These are phyloP conservation scores for Amphipyra berbera DNA, from an alignment of 2,888 invertebrate genomes.

Conservation along the genomic window DNA sequence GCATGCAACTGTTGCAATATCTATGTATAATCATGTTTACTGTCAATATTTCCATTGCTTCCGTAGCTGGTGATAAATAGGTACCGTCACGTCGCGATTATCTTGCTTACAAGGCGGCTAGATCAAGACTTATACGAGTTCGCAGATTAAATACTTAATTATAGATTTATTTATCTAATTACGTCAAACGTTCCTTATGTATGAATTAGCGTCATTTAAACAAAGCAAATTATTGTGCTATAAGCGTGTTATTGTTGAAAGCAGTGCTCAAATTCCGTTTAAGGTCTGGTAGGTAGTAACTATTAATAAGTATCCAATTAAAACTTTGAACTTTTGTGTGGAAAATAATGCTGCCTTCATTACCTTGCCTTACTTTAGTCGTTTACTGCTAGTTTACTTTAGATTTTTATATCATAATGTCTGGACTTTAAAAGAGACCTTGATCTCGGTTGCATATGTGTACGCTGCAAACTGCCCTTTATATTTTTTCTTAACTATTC, in stretches of 20 bases:
- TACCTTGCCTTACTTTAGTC: no score
- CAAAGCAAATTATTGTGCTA: slow-evolving; percentile 19
- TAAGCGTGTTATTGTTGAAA: slow-evolving; percentile 7
- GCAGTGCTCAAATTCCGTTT: not conserved
- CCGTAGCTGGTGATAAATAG: slow-evolving; percentile 42
- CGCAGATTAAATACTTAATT: slow-evolving; percentile 45
- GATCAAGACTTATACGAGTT: slow-evolving; percentile 39
- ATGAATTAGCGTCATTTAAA: slow-evolving; percentile 14
- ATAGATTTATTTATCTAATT: slow-evolving; percentile 42
- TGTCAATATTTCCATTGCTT: slow-evolving; percentile 47
- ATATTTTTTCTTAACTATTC: no score
- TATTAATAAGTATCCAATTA: slow-evolving; percentile 5
- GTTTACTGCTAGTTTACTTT: not conserved
- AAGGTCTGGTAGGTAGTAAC: not conserved
- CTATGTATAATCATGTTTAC: slow-evolving; percentile 37
- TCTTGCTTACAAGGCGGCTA: slow-evolving; percentile 47
- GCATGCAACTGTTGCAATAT: slow-evolving; percentile 26
- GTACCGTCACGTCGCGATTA: slow-evolving; percentile 41
- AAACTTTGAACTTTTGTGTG: slow-evolving; percentile 6
- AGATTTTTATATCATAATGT: no score
- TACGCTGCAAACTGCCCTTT: no score
- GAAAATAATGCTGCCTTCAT: not conserved
- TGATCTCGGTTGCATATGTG: no score
- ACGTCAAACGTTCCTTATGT: slow-evolving; percentile 40
- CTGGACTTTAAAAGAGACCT: no score